A percentile compares a stretch with the other conserved stretches of the same genome.
Conservation (phyloP, 2,888 invertebrate species). For the Cyaniris semiargus region DNA sequence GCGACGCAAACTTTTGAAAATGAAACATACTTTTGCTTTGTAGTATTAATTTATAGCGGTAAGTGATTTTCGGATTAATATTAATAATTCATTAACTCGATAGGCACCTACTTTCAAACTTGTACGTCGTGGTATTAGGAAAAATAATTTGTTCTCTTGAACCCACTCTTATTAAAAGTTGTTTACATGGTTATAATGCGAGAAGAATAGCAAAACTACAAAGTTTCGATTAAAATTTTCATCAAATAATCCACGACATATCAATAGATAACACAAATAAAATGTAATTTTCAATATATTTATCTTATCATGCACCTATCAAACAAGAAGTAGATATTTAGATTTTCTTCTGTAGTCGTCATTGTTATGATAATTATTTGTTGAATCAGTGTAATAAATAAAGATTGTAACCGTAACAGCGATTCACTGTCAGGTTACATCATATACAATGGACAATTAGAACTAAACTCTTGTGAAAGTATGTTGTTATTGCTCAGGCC, state of each 20-base stretch:
- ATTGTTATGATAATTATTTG: slow-evolving; percentile 17
- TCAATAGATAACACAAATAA: slow-evolving; percentile 14
- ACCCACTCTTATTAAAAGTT: neutral
- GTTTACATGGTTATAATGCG: neutral
- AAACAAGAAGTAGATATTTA: slow-evolving; percentile 12
- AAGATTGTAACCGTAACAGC: neutral
- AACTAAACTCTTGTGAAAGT: slow-evolving; percentile 26
- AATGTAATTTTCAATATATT: neutral
- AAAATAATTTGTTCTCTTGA: neutral
- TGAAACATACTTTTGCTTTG: slow-evolving; percentile 71
- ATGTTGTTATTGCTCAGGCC: neutral
- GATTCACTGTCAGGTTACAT: neutral
- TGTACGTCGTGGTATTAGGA: neutral
- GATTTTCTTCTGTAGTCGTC: slow-evolving; percentile 14
- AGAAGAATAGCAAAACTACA: neutral
- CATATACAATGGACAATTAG: slow-evolving; percentile 25
- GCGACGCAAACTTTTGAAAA: slow-evolving; percentile 72
- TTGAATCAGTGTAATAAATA: slow-evolving; percentile 4
- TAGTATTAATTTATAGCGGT: slow-evolving; percentile 67
- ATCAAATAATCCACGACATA: neutral
- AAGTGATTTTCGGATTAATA: slow-evolving; percentile 50
- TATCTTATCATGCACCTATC: slow-evolving; percentile 14
- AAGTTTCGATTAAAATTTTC: neutral
- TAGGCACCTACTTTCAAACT: neutral
- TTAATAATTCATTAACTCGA: slow-evolving; percentile 24